phyloP scores from a whole-genome alignment of 2,113 vertebrate genomes.

The Hystrix cristata region DNA sequence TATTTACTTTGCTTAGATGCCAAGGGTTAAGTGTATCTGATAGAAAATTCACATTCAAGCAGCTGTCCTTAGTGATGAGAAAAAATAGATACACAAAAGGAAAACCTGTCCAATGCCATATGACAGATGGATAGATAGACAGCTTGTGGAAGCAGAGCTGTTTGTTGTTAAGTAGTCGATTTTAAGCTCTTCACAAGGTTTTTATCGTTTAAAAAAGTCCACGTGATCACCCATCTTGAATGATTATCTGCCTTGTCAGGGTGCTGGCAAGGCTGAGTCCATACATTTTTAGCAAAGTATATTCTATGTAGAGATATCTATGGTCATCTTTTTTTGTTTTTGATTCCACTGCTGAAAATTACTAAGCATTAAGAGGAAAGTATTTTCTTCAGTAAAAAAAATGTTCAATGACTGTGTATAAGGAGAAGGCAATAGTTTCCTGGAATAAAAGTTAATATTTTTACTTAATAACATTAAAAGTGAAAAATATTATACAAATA shows the following conservation, averaged over 20 bases:
- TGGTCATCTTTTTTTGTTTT: conserved; percentile 7
- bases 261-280: not conserved
- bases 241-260: conserved; percentile 57
- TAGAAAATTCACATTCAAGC: conserved; percentile 72
- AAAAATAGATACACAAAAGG: conserved; percentile 73
- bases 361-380: conserved; percentile 6
- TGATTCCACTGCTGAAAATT: not conserved
- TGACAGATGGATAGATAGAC: conserved; percentile 63
- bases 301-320: not conserved
- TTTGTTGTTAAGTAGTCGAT: conserved; percentile 68
- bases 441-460: conserved; percentile 5
- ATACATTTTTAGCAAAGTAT: not conserved
- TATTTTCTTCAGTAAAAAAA: not conserved
- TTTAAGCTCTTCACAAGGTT: conserved; percentile 64
- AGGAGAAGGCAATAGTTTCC: not conserved
- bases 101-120: conserved; percentile 70
- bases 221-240: conserved; percentile 56
- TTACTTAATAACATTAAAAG: not conserved
- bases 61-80: conserved; percentile 75
- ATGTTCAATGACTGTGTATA: not conserved
- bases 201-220: conserved; percentile 63
- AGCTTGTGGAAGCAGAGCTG: conserved; percentile 45
- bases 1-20: conserved; percentile 65
- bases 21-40: conserved; percentile 77
- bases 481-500: not conserved